These are phyloP conservation scores for Synanthedon tipuliformis DNA, from an alignment of 2,888 invertebrate species.

Conservation along the genomic window DNA sequence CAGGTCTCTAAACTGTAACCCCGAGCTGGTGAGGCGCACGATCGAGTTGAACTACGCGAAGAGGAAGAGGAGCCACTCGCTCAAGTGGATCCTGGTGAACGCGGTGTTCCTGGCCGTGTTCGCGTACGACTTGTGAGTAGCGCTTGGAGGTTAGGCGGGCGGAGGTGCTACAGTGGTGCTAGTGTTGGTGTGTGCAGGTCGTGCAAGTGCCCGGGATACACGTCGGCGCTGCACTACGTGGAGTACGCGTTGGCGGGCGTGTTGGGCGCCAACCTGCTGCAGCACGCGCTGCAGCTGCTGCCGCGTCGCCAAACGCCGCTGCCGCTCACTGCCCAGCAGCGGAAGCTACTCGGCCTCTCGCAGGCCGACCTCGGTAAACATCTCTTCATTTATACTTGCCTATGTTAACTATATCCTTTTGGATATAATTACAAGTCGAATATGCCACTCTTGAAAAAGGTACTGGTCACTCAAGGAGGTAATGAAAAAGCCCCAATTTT, in stretches of 20 bases:
- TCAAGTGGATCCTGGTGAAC: constrained; percentile 73
- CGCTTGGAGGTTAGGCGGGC: not conserved
- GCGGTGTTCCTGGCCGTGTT: constrained; percentile 62
- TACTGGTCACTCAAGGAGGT: too few relatives aligned
- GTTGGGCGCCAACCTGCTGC: constrained; percentile 20
- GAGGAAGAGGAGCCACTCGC: constrained; percentile 55
- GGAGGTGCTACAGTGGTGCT: not conserved
- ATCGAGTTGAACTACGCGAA: constrained; percentile 63
- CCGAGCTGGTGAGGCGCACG: constrained; percentile 64
- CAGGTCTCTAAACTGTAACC: constrained; percentile 39
- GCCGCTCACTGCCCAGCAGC: constrained; percentile 16
- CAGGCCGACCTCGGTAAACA: constrained; percentile 15
- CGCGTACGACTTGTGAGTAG: constrained; percentile 72
- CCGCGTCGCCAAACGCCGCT: constrained; percentile 15
- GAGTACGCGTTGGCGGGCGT: constrained; percentile 27
- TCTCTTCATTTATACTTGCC: not conserved
- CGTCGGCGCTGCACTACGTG: constrained; percentile 35
- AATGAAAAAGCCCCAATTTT: too few relatives aligned
- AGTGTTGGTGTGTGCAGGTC: constrained; percentile 17
- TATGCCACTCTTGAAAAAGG: too few relatives aligned
- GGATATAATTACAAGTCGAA: too few relatives aligned
- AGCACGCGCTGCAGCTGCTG: constrained; percentile 17
- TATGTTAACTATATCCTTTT: too few relatives aligned
- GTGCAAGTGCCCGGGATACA: constrained; percentile 51
- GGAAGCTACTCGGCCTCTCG: constrained; percentile 19